A percentile compares a stretch with the other conserved stretches of the same genome.
Evolutionary conservation across 2,113 vertebrate species (phyloP).

Genomic region (Bufo gargarizans): DNA sequence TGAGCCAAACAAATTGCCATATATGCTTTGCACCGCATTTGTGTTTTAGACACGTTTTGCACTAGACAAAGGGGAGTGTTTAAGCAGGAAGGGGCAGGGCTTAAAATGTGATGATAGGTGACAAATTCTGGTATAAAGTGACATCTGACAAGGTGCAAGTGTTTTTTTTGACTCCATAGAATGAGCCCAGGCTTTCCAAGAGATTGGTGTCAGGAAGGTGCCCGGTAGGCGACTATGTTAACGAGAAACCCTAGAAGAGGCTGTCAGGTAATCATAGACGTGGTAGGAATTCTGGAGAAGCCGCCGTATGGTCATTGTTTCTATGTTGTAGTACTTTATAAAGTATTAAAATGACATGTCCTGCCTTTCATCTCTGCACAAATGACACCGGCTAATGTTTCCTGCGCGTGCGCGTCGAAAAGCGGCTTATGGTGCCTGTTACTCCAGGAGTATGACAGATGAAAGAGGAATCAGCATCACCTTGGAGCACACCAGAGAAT

Average conservation of each 20-base stretch:
- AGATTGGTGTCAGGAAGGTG: neutral
- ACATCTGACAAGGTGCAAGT: too few relatives aligned
- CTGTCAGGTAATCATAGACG: conserved; percentile 15
- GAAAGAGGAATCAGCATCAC: neutral
- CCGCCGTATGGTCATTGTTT: neutral
- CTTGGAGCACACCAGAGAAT: neutral
- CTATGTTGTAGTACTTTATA: neutral
- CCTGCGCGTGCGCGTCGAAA: neutral
- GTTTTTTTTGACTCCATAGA: neutral
- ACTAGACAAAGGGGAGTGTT: too few relatives aligned
- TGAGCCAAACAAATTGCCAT: too few relatives aligned
- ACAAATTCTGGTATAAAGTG: too few relatives aligned
- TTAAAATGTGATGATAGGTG: too few relatives aligned
- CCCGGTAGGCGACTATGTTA: neutral
- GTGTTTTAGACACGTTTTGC: too few relatives aligned
- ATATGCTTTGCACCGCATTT: too few relatives aligned
- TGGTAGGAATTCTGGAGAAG: conserved; percentile 14
- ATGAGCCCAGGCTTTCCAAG: neutral
- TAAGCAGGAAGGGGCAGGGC: too few relatives aligned
- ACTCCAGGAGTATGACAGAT: neutral
- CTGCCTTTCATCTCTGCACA: neutral
- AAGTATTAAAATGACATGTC: conserved; percentile 33
- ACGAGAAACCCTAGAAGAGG: conserved; percentile 4
- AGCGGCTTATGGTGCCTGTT: neutral
- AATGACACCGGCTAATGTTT: conserved; percentile 21